phyloP scores from a whole-genome alignment of 2,113 vertebrate species.

The Megaceryle torquata region DNA sequence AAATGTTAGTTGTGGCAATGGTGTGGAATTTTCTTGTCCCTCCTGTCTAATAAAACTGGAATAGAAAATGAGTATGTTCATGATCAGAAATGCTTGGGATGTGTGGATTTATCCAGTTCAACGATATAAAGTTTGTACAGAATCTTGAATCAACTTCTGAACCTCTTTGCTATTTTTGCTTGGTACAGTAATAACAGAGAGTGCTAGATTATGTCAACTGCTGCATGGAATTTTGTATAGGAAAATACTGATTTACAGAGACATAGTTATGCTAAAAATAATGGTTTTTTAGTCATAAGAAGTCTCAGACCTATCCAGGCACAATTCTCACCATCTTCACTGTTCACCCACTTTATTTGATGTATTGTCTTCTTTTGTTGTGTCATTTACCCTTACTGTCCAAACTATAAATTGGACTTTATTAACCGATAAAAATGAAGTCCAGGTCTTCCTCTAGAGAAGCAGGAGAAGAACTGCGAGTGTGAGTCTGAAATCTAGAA shows the following conservation, averaged over 20 bases:
- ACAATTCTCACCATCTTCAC: not conserved
- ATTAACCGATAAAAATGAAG: not conserved
- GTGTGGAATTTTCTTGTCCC: not conserved
- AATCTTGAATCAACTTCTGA: not conserved
- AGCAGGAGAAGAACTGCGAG: not conserved
- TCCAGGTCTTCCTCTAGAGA: not conserved
- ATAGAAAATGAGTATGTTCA: not conserved
- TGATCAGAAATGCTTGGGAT: not conserved
- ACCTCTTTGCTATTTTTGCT: not conserved
- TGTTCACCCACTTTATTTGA: not conserved
- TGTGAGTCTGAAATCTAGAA: not conserved
- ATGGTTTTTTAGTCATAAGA: not conserved
- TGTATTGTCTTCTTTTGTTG: not conserved
- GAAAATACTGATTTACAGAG: not conserved
- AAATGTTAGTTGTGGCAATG: not conserved
- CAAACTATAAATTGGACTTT: not conserved
- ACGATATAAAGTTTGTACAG: not conserved
- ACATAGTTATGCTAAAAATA: not conserved
- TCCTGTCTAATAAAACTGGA: not conserved
- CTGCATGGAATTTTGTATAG: not conserved
- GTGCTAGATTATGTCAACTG: not conserved
- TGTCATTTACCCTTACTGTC: not conserved
- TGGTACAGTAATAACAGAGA: not conserved
- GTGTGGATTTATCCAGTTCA: not conserved
- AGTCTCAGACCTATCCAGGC: not conserved